Base-by-base conservation (phyloP, 2,113 vertebrate species). In the Anhinga anhinga region DNA sequence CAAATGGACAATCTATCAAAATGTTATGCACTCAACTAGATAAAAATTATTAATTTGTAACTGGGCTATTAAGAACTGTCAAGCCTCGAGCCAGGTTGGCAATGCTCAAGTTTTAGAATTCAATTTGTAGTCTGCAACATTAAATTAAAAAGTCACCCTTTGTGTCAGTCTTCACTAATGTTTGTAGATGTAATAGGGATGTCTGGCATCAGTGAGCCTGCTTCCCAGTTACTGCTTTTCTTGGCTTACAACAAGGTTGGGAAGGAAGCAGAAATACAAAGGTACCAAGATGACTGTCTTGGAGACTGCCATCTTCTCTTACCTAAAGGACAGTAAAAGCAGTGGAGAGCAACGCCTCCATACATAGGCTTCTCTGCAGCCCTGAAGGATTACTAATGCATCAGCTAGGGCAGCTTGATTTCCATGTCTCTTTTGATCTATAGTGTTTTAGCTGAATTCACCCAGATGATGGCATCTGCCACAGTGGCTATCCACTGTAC, bases 31-130 rank as follows among this genome's bases (percentile, higher is more conserved):
- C 38, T 84, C 91, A 79, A 18, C 73, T 59, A 91, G 77, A 92
- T 95, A 88, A 96, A 96, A 93, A 84, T 13, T 93, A 95, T 94
- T 91, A 95, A 97, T 95, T 96, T 96, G 86, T 76, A 91, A 76
- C 62, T 0, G 10, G 44, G 30, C 83, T 95, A 94, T 96, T 97
- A 97, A 91, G 77, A 92, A 94, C 65, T 93, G 81, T 95, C 94
- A 95, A 95, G 61, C 56, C 49, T 87, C 32, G 85, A 92, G 91
- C 92, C 77, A 95, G 65, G 34, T n/a, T 95, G 86, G 66, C 77
- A 93, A 11, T 91, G 87, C 86, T 95, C 36, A 91, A 58, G 61
- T 92, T 95, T 69, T 77, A 94, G 90, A 94, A 95, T 94, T 92
- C 81, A 95, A 95, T 97, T 85, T 96, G 40, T 82, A 52, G 44